Conservation (phyloP, 2,113 vertebrate genomes). For the Dermatemys mawii region DNA sequence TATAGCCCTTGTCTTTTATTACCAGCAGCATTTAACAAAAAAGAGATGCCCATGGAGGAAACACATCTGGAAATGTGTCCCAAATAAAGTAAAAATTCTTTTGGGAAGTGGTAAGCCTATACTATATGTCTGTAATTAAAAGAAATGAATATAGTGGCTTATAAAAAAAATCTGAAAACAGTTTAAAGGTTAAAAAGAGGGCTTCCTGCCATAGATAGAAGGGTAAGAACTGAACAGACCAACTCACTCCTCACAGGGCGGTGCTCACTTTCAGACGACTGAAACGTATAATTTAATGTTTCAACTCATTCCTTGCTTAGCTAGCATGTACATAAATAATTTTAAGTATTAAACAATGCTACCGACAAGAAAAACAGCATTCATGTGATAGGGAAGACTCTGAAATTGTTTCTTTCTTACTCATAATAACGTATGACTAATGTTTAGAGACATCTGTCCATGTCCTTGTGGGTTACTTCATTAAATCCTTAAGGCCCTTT, state of each 20-base stretch:
- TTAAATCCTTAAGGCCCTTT: slow-evolving; percentile 15
- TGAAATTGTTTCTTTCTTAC: not conserved
- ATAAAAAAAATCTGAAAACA: slow-evolving; percentile 49
- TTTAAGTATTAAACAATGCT: not conserved
- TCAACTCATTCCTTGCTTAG: not conserved
- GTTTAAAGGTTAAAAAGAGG: slow-evolving; percentile 34
- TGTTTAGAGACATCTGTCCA: not conserved
- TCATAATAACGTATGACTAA: slow-evolving; percentile 22
- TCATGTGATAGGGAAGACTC: slow-evolving; percentile 5
- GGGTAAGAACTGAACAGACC: not conserved
- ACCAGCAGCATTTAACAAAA: slow-evolving; percentile 25
- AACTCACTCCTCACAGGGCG: not conserved
- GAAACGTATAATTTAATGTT: not conserved
- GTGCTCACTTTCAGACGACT: not conserved
- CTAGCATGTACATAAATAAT: not conserved
- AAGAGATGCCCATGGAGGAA: not conserved
- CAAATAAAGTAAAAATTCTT: slow-evolving; percentile 62
- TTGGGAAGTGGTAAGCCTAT: slow-evolving; percentile 46
- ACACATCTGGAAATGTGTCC: slow-evolving; percentile 63
- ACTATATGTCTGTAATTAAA: slow-evolving; percentile 41
- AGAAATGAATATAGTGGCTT: not conserved
- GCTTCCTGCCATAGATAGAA: not conserved
- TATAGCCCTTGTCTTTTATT: slow-evolving; percentile 47
- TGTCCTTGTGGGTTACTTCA: not conserved
- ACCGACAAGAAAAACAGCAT: not conserved